phyloP scores from a whole-genome alignment of 2,888 invertebrate genomes.

The Neoascia interrupta region DNA sequence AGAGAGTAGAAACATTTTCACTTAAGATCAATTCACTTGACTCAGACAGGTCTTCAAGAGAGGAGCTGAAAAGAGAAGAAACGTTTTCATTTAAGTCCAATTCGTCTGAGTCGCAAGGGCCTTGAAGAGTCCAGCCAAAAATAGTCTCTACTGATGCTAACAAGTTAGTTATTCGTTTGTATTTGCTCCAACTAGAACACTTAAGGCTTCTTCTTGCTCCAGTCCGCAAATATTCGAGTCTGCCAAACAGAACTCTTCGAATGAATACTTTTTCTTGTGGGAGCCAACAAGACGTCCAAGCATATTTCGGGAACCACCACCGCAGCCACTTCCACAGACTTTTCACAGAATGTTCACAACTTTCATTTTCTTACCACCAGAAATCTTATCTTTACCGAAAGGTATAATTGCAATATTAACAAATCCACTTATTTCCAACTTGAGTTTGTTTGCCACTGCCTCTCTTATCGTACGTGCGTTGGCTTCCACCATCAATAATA shows the following conservation, averaged over 20 bases:
- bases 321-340: neutral
- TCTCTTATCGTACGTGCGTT: neutral
- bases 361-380: neutral
- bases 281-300: too few relatives aligned
- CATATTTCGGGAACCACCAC: neutral
- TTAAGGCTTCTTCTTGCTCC: neutral
- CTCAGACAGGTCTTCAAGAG: slow-evolving; percentile 3
- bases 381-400: neutral
- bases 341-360: neutral
- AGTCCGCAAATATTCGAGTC: neutral
- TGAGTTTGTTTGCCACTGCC: neutral
- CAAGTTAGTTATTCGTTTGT: too few relatives aligned
- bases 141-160: too few relatives aligned
- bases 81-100: neutral
- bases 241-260: neutral
- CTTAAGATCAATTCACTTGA: too few relatives aligned
- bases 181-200: slow-evolving; percentile 1
- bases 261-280: neutral
- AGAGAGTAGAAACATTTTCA: too few relatives aligned
- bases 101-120: neutral
- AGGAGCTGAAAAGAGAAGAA: neutral
- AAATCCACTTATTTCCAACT: neutral
- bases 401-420: neutral
- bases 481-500: slow-evolving; percentile 2
- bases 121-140: neutral